Percentiles rank a stretch among this genome's conserved stretches.
These are phyloP conservation scores for Hippoglossus stenolepis DNA, from an alignment of 2,113 vertebrate genomes.

Conservation along the genomic window DNA sequence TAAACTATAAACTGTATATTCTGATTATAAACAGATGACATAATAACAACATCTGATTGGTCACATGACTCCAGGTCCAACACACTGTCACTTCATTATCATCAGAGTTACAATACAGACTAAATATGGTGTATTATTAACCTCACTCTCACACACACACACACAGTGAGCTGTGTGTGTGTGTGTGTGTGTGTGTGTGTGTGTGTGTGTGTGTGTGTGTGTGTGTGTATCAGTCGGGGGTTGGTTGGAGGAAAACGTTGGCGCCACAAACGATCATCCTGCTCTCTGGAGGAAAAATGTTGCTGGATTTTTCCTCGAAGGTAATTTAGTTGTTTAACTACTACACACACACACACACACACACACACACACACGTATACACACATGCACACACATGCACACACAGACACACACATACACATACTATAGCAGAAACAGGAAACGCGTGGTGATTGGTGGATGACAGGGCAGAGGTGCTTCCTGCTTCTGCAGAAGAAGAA, in stretches of 20 bases:
- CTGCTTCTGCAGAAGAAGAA: conserved; percentile 10
- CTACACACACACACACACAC: conserved; percentile 28
- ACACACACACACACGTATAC: conserved; percentile 16
- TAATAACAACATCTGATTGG: too few species aligned
- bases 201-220: conserved; percentile 11
- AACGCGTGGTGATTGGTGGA: neutral
- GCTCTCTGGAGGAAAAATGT: neutral
- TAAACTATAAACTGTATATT: too few species aligned
- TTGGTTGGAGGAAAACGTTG: conserved; percentile 5
- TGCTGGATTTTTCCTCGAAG: neutral
- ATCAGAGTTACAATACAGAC: too few species aligned
- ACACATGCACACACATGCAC: conserved; percentile 12
- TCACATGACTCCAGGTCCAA: too few species aligned
- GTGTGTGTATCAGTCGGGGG: conserved; percentile 8
- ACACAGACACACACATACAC: conserved; percentile 30
- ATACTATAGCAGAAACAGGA: conserved; percentile 31
- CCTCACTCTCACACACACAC: too few species aligned
- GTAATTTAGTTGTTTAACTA: neutral
- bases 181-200: neutral
- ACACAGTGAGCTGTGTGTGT: neutral
- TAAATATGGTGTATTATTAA: too few species aligned
- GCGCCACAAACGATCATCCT: neutral
- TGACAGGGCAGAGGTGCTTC: conserved; percentile 5
- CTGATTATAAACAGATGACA: too few species aligned
- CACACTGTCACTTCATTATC: too few species aligned